A percentile compares a stretch with the other conserved stretches of the same genome.
These are phyloP conservation scores for Pyrochroa serraticornis DNA, from an alignment of 2,888 invertebrate species.

Conservation along the genomic window DNA sequence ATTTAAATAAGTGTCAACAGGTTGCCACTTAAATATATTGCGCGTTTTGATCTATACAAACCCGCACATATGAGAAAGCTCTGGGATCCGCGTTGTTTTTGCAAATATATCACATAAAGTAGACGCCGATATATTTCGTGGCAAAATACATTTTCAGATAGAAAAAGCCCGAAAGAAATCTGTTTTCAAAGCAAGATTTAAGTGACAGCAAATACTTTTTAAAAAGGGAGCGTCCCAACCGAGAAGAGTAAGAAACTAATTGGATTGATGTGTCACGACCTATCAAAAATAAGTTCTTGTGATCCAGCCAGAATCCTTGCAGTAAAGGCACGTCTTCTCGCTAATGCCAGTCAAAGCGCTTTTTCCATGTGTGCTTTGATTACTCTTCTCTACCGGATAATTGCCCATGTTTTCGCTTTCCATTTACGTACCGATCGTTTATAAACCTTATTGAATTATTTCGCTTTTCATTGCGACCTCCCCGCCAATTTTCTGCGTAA, in stretches of 20 bases:
- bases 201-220: constrained; percentile 5
- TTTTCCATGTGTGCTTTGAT: constrained; percentile 7
- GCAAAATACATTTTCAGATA: not conserved
- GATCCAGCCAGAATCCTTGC: not conserved
- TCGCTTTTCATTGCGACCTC: constrained; percentile 3
- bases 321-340: not conserved
- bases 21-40: constrained; percentile 37
- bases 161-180: not conserved
- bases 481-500: constrained; percentile 6
- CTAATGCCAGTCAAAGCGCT: not conserved
- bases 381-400: constrained; percentile 7
- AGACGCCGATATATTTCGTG: constrained; percentile 1
- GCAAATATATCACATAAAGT: constrained; percentile 14
- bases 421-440: not conserved
- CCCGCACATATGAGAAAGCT: constrained; percentile 15
- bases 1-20: constrained; percentile 38
- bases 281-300: constrained; percentile 20
- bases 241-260: constrained; percentile 10
- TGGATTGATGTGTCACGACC: constrained; percentile 27
- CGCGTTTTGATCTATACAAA: constrained; percentile 25
- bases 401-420: constrained; percentile 1
- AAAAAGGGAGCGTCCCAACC: not conserved
- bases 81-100: constrained; percentile 19
- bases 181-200: not conserved
- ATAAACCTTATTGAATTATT: constrained; percentile 12